These are phyloP conservation scores for Apus apus DNA, from an alignment of 2,113 vertebrate species.

Conservation along the genomic window DNA sequence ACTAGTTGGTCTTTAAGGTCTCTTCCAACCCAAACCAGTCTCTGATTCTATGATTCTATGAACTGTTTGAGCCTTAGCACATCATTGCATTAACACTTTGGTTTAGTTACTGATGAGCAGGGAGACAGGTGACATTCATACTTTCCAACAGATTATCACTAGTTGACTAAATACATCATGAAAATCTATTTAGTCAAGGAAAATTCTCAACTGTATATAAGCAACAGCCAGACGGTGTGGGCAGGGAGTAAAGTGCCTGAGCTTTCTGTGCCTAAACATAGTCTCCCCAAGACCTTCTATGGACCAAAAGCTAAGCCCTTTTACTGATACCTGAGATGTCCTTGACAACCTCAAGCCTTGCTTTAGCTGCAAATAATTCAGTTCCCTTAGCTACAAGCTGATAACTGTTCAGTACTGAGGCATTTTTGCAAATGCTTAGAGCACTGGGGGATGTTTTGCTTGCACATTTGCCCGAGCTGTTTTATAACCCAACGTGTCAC, in stretches of 20 bases:
- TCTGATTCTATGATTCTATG: no score
- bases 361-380: background rate
- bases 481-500: background rate
- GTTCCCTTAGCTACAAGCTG: background rate
- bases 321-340: background rate
- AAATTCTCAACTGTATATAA: background rate
- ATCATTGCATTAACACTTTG: background rate
- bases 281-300: background rate
- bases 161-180: background rate
- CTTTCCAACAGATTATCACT: background rate
- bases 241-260: background rate
- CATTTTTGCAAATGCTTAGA: background rate
- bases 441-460: background rate
- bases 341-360: background rate
- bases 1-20: no score
- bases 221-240: background rate
- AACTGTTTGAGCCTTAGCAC: background rate
- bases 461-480: background rate
- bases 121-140: background rate
- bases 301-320: background rate
- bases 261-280: background rate
- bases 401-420: background rate
- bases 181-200: background rate
- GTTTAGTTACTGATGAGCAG: background rate
- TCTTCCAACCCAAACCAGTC: no score